A percentile compares a stretch with the other conserved stretches of the same genome.
phyloP scores from a whole-genome alignment of 2,113 vertebrate genomes.

The Grantiella picta region DNA sequence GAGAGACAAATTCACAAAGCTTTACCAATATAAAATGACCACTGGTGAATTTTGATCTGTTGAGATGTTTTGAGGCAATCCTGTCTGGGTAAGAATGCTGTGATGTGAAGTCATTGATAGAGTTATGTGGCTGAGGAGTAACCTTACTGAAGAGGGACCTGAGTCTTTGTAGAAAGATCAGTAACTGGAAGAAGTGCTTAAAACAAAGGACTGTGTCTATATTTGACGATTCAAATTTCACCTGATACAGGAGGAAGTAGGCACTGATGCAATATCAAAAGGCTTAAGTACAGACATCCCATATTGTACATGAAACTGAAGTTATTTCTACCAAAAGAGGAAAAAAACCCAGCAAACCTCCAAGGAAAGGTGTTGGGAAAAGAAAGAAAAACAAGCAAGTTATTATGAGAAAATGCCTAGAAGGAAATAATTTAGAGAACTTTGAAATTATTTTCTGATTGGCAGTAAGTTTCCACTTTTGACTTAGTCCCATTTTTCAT shows the following conservation, averaged over 20 bases:
- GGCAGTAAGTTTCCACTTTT: neutral
- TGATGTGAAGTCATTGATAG: neutral
- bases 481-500: neutral
- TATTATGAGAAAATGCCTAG: neutral
- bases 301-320: neutral
- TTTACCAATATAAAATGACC: neutral
- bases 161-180: neutral
- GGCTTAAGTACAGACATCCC: neutral
- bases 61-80: neutral
- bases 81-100: neutral
- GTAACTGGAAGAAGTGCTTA: neutral
- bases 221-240: neutral
- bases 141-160: neutral
- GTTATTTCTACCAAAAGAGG: neutral
- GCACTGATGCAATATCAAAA: neutral
- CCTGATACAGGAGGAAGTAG: neutral
- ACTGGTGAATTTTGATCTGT: neutral
- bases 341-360: rapidly evolving
- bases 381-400: neutral
- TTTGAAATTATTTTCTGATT: neutral
- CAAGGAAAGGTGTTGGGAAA: rapidly evolving
- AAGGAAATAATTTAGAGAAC: neutral
- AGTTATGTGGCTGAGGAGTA: neutral
- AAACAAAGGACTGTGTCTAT: neutral
- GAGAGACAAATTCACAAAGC: neutral